Conservation (phyloP, 2,888 invertebrate species). For the Anarsia innoxiella region DNA sequence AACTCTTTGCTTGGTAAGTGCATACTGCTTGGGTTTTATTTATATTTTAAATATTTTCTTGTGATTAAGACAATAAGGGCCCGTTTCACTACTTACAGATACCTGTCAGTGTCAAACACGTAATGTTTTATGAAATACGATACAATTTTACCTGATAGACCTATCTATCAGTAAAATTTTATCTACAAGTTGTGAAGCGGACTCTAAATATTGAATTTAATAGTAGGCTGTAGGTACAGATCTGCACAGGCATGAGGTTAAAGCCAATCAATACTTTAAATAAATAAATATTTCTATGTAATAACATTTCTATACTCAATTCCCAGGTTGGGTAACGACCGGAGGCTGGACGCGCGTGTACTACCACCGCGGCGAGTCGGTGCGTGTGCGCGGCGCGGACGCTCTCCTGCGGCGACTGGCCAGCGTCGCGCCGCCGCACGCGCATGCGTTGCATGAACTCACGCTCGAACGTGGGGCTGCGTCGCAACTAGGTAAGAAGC, state of each 20-base stretch:
- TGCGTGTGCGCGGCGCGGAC: slow-evolving; percentile 85
- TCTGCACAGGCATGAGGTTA: too few species aligned
- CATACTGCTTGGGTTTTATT: too few species aligned
- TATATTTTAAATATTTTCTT: too few species aligned
- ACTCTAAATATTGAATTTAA: too few species aligned
- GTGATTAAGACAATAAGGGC: too few species aligned
- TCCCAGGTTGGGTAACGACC: slow-evolving; percentile 70
- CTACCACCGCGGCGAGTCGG: slow-evolving; percentile 94
- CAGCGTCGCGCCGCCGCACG: slow-evolving; percentile 83
- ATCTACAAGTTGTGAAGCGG: too few species aligned
- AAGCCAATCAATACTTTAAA: not conserved
- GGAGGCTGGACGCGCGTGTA: slow-evolving; percentile 84
- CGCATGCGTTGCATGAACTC: slow-evolving; percentile 83
- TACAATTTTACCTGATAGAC: too few species aligned
- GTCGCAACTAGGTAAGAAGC: slow-evolving; percentile 82
- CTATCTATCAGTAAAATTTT: too few species aligned
- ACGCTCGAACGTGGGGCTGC: slow-evolving; percentile 86
- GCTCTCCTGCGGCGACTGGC: slow-evolving; percentile 88
- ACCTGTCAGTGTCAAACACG: too few species aligned
- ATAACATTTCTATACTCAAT: not conserved
- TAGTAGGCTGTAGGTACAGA: too few species aligned
- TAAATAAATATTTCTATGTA: not conserved
- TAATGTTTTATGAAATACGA: too few species aligned
- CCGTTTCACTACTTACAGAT: too few species aligned
- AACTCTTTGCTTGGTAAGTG: slow-evolving; percentile 80